phyloP scores from a whole-genome alignment of 2,888 invertebrate species.

The Phytoseiulus persimilis region DNA sequence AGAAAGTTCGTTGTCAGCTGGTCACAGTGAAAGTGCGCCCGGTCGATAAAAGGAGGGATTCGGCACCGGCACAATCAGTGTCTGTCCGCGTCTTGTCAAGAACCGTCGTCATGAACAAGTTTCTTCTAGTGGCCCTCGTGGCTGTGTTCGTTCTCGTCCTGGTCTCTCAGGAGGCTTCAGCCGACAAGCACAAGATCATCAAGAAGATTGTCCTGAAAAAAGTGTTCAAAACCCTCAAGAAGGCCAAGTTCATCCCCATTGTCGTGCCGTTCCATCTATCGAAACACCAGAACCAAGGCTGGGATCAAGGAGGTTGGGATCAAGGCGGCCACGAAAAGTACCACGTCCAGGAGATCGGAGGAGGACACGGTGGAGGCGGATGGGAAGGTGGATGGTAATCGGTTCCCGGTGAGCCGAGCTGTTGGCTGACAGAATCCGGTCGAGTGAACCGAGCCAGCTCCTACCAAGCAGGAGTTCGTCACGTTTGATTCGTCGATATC shows the following conservation, averaged over 20 bases:
- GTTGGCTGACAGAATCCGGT: not conserved
- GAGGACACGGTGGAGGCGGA: conserved; percentile 32
- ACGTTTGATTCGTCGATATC: not conserved
- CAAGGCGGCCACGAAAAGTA: conserved; percentile 31
- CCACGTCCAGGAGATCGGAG: conserved; percentile 35
- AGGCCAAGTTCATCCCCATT: conserved; percentile 34
- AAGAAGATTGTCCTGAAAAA: conserved; percentile 35
- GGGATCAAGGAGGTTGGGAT: conserved; percentile 26
- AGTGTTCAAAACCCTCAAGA: conserved; percentile 36
- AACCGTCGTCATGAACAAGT: conserved; percentile 32
- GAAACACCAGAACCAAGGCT: conserved; percentile 6
- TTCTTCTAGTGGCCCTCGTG: conserved; percentile 33
- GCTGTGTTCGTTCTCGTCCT: conserved; percentile 24
- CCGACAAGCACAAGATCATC: conserved; percentile 33
- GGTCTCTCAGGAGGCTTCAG: conserved; percentile 27
- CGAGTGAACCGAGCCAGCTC: not conserved
- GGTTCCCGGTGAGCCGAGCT: not conserved
- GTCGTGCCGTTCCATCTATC: conserved; percentile 38
- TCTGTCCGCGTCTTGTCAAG: conserved; percentile 5
- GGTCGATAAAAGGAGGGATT: not conserved
- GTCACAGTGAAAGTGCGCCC: not conserved
- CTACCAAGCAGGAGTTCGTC: not conserved
- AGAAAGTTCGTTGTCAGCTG: not conserved
- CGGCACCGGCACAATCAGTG: not conserved
- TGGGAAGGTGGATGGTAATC: conserved; percentile 37